Evolutionary conservation across 1,140 invertebrate genomes (phyloP).

Genomic region (Drosophila kepulauana): DNA sequence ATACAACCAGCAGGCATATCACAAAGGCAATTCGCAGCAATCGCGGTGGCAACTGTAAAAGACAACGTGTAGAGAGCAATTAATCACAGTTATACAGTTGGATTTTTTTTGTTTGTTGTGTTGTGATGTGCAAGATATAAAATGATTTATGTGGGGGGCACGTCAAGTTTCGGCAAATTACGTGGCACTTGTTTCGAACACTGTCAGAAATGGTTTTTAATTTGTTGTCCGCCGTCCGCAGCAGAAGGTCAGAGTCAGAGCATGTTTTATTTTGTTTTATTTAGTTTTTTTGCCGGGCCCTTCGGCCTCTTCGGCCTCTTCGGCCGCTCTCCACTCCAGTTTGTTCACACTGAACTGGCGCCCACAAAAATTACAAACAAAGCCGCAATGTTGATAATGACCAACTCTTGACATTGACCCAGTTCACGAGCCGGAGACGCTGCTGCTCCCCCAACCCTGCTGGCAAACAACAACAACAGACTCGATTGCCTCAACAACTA

Average conservation of each 20-base stretch:
- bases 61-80: slow-evolving; percentile 37
- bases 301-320: slow-evolving; percentile 41
- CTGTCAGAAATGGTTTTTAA: slow-evolving; percentile 41
- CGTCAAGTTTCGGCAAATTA: slow-evolving; percentile 70
- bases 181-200: slow-evolving; percentile 63
- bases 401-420: slow-evolving; percentile 73
- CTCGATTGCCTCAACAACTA: slow-evolving; percentile 70
- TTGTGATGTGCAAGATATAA: slow-evolving; percentile 62
- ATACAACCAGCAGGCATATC: slow-evolving; percentile 86
- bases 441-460: not conserved
- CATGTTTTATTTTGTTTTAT: not conserved
- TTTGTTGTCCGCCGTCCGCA: slow-evolving; percentile 21
- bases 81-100: slow-evolving; percentile 50
- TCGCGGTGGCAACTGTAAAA: slow-evolving; percentile 87
- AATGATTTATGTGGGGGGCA: slow-evolving; percentile 68
- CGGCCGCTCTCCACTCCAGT: slow-evolving; percentile 41
- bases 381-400: slow-evolving; percentile 28
- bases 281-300: slow-evolving; percentile 33
- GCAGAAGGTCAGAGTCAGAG: slow-evolving; percentile 18
- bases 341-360: slow-evolving; percentile 39
- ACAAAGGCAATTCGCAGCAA: slow-evolving; percentile 86
- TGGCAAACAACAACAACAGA: slow-evolving; percentile 3
- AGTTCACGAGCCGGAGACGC: slow-evolving; percentile 54
- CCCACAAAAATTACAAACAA: slow-evolving; percentile 46
- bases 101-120: too few species aligned